These are phyloP conservation scores for Troglohyphantes excavatus DNA, from an alignment of 2,888 invertebrate species.

Conservation along the genomic window DNA sequence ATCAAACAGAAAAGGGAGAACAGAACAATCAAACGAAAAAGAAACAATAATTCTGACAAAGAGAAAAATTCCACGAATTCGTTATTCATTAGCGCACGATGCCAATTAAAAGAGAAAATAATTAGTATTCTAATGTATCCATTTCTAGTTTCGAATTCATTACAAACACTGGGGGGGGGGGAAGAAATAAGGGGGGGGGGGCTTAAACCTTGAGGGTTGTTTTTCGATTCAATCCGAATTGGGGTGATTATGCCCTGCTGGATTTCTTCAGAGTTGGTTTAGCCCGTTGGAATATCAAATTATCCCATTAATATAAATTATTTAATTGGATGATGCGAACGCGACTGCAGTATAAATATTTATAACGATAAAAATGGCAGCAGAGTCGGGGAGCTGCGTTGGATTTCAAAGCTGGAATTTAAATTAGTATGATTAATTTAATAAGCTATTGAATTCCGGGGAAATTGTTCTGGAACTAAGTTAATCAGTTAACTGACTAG, in stretches of 20 bases:
- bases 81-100: conserved; percentile 49
- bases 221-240: neutral
- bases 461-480: conserved; percentile 9
- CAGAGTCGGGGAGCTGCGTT: neutral
- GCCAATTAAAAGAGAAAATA: conserved; percentile 56
- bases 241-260: neutral
- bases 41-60: neutral
- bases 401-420: neutral
- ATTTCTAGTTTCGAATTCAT: conserved; percentile 19
- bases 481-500: neutral
- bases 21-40: neutral
- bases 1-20: neutral
- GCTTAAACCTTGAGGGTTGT: conserved; percentile 1
- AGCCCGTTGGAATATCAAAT: neutral
- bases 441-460: conserved; percentile 5
- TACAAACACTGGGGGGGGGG: neutral
- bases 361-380: neutral
- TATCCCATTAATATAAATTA: conserved; percentile 7
- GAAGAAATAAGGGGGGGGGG: neutral
- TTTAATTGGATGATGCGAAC: neutral
- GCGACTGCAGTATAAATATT: neutral
- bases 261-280: neutral
- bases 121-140: conserved; percentile 34
- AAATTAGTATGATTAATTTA: conserved; percentile 3
- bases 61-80: conserved; percentile 26